Evolutionary conservation across 2,113 vertebrate species (phyloP).

Genomic region (Eclectus roratus): DNA sequence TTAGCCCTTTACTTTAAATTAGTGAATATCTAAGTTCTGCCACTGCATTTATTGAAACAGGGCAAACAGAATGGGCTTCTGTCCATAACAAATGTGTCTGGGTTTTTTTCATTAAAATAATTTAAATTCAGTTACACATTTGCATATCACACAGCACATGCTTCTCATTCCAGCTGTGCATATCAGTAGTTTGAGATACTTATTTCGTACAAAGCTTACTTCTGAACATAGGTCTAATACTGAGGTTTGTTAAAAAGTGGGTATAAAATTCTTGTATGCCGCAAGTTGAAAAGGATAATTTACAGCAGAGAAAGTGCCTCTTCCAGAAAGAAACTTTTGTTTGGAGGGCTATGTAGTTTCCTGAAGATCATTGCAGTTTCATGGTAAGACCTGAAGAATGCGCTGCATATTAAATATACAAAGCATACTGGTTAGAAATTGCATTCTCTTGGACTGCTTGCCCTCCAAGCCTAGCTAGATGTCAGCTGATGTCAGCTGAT

Average conservation of each 20-base stretch:
- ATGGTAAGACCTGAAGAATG: background rate
- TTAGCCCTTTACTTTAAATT: background rate
- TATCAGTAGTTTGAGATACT: background rate
- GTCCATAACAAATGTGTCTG: background rate
- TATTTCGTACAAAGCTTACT: background rate
- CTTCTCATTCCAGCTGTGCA: background rate
- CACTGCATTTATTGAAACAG: background rate
- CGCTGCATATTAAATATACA: background rate
- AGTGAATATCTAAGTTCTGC: background rate
- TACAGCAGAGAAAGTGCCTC: background rate
- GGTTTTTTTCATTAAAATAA: background rate
- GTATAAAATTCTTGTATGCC: background rate
- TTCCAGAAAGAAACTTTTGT: background rate
- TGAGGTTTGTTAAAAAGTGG: background rate
- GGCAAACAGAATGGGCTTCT: background rate
- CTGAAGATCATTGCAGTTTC: background rate
- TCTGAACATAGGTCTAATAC: background rate
- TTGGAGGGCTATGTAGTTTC: background rate
- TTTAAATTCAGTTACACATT: background rate
- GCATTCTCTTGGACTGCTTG: accelerated
- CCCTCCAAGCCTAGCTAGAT: background rate
- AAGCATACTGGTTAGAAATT: background rate
- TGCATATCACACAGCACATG: background rate
- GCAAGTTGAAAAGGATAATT: background rate
- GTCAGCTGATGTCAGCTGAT: background rate